Base-by-base conservation (phyloP, 2,797 vertebrate genomes). In the Emys orbicularis region DNA sequence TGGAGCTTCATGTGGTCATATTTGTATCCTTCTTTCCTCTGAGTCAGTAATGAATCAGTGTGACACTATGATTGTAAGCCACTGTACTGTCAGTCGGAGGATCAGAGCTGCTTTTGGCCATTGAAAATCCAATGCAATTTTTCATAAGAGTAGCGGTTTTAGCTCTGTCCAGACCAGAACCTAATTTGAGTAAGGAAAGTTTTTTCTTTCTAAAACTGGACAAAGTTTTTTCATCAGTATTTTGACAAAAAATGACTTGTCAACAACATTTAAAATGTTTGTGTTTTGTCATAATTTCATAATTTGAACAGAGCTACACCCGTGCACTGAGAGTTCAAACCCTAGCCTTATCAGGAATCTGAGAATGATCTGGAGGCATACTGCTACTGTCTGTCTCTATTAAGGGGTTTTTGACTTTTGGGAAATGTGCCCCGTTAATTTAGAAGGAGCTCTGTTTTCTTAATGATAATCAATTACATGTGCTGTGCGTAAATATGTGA, bases 91-190 rank as follows among this genome's bases (percentile, higher is more conserved):
- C 82, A 61, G 1, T n/a, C 80, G 74, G 91, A 91, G 79, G 84
- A 56, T 29, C 86, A 82, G 47, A 84, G 47, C 50, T 27, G 84
- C 68, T 97, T 86, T 68, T 86, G 53, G 50, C 74, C 56, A 72
- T 90, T 93, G 76, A 85, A n/a, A 34, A 89, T 76, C 83, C 77
- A 21, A 93, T 92, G n/a, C 83, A 50, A 29, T 53, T 53, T 83
- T 93, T 90, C 72, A 21, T 92, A 92, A 86, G 74, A 96, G 50
- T n/a, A 87, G 34, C 18, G 90, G 68, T 95, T 87, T 87, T 91
- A 41, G 7, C 25, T 34, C 90, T 83, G 81, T 92, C 21, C 54
- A 2, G 0, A 47, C 47, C 13, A 15, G 79, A 49, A 86, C 77
- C 44, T 81, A 86, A 34, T 81, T 91, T 81, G 89, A 37, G 91